Evolutionary conservation across 2,113 vertebrate genomes (phyloP), one percentile per base, ranked within the genome.

Genomic region (Loxodonta africana): DNA sequence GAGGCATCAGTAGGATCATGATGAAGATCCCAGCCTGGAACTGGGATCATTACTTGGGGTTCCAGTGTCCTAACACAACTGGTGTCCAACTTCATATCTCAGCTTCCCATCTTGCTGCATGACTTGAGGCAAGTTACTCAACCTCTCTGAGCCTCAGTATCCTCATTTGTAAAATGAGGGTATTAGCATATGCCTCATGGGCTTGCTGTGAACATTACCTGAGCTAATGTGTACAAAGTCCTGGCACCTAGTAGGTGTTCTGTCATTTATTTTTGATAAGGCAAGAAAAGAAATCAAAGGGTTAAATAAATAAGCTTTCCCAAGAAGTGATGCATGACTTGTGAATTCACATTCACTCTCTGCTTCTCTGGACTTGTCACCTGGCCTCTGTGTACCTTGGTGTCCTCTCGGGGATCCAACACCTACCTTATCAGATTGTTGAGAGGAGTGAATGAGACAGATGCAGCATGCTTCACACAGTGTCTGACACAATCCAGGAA

Each of bases 241-340:
- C 51, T 53, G 76, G 8, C 28, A 80, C 65, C 46, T 21, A 41
- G 0, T 7, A 90, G 23, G 3, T 28, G 0, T 76, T 69, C 73
- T 18, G 6, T 37, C 51, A 20, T 57, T 84, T 69, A 74, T 41
- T 77, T 94, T 92, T 88, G 69, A 92, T 51, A 83, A 89, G 41
- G 44, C 15, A 7, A 44, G 10, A 23, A 33, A 37, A 18, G 46
- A 12, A 41, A 80, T 33, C 65, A 67, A 84, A 85, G 63, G 46
- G 44, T 25, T 23, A 41, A 92, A 67, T 46, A 77, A 92, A 57
- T 37, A 46, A 93, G 53, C 53, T 83, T 94, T 44, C 91, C n/a
- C 60, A 85, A 85, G 82, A 96, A 88, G n/a, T 11, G 25, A 53
- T 92, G 41, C 9, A 18, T 2, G 83, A 48, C 77, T 74, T 11